Base-by-base conservation (phyloP, 2,113 vertebrate genomes). In the Ariopsis seemanni region DNA sequence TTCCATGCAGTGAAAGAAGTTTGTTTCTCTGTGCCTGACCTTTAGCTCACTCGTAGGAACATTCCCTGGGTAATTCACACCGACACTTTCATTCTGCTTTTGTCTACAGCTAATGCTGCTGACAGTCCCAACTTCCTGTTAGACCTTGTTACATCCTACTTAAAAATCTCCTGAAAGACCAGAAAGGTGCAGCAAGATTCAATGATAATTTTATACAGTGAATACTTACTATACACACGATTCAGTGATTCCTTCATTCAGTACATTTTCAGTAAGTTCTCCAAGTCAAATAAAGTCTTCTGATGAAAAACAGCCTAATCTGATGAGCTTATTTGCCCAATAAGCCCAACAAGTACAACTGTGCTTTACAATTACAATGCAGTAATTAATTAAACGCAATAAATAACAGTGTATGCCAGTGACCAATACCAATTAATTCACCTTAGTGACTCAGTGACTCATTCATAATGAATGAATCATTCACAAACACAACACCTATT, bases 1-100 rank as follows among this genome's bases (percentile, higher is more conserved):
- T 84, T 83, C 87, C 57, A 77, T 85, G 79, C 83, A 78, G 81
- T 52, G 83, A 27, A 75, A 75, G 18, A 91, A 83, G 78, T 77
- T 84, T 67, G 62, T 52, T 65, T 10, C 15, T 48, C 53, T 85
- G 2, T 14, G 58, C 52, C 67, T 94, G 93, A 93, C 95, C 93
- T 95, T 94, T 93, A 90, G 58, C 89, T 92, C 85, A 62, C 89
- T 83, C 77, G 87, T 77, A 83, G 27, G 79, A 90, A 90, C 89
- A 82, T 91, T 91, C 89, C 89, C 82, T 77, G 57, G 87, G 30
- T 89, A 88, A 91, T 74, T 86, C 90, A 52, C 42, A 53, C 42
- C 84, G 89, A 93, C 92, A 90, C 89, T 78, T 89, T 78, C 90
- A 80, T 65, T 71, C 53, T 67, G 81, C 15, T 34, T 80, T 25